These are phyloP conservation scores for Enteromius treurensis DNA, from an alignment of 2,797 vertebrate genomes.

Conservation along the genomic window DNA sequence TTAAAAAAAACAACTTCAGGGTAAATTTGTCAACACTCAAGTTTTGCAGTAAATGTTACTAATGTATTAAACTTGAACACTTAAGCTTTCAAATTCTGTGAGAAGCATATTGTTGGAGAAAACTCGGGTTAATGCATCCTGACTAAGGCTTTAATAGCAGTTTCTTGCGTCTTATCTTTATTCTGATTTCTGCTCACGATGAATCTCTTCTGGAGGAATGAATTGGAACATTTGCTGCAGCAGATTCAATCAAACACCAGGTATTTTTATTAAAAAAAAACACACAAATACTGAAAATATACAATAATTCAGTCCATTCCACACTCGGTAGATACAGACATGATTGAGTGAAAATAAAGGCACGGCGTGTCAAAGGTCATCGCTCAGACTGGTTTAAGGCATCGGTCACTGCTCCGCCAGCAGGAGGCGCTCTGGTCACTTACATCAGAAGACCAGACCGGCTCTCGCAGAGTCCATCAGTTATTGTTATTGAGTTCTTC, in stretches of 20 bases:
- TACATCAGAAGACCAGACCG: not conserved
- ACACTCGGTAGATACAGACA: not conserved
- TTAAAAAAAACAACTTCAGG: too few species aligned
- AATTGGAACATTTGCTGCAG: not conserved
- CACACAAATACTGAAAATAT: constrained; percentile 70
- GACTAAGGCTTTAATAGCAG: not conserved
- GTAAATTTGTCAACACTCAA: too few species aligned
- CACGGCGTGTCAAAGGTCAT: not conserved
- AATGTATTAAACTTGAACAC: too few species aligned
- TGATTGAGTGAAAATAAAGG: not conserved
- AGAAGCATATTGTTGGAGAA: too few species aligned
- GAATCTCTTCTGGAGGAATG: not conserved
- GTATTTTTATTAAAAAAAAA: constrained; percentile 56
- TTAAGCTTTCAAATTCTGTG: too few species aligned
- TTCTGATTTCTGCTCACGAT: too few species aligned
- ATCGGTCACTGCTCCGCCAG: not conserved
- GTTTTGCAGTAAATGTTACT: too few species aligned
- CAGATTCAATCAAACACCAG: not conserved
- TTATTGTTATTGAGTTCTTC: not conserved
- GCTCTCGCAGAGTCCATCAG: not conserved
- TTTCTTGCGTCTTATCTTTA: not conserved
- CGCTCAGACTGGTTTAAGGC: not conserved
- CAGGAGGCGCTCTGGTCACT: not conserved
- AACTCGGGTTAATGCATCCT: too few species aligned
- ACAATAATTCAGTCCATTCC: constrained; percentile 63